A percentile compares a stretch with the other conserved stretches of the same genome.
Conservation (phyloP, 2,888 invertebrate genomes). For the Drosophila meridiana region DNA sequence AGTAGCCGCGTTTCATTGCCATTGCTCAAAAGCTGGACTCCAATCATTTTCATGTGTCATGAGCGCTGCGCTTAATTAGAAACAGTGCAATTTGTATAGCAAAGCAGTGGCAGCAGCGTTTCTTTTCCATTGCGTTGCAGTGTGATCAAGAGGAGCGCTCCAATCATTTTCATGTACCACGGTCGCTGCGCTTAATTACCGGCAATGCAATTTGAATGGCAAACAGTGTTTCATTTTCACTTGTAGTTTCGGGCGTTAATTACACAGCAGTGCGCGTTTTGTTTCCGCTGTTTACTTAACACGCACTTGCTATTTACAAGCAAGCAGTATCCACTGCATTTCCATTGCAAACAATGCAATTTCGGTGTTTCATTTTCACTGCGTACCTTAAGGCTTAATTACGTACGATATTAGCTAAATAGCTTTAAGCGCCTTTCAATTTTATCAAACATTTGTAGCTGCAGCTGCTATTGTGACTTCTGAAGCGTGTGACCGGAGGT, state of each 20-base stretch:
- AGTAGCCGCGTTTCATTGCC: not conserved
- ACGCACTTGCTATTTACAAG: not conserved
- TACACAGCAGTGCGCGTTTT: not conserved
- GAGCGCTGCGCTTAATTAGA: conserved; percentile 10
- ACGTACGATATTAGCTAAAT: conserved; percentile 25
- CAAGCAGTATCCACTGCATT: conserved; percentile 9
- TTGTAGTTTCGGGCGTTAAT: conserved; percentile 2
- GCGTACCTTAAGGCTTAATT: conserved; percentile 34
- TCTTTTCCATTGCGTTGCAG: conserved; percentile 2
- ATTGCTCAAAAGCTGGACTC: conserved; percentile 4
- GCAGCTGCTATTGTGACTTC: conserved; percentile 53
- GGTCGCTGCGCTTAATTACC: conserved; percentile 12
- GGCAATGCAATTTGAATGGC: conserved; percentile 4
- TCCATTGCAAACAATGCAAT: not conserved
- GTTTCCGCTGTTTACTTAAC: conserved; percentile 3
- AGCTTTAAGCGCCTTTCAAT: conserved; percentile 42
- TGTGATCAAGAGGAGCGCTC: not conserved
- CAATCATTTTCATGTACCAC: conserved; percentile 9
- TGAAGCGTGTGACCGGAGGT: conserved; percentile 79
- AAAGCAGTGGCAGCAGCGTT: conserved; percentile 1
- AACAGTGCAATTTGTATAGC: conserved; percentile 4
- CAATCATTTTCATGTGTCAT: conserved; percentile 8
- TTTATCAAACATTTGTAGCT: conserved; percentile 24
- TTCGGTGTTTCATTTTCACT: conserved; percentile 12
- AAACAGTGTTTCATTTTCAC: conserved; percentile 25